Base-by-base conservation (phyloP, 1,140 invertebrate genomes). In the Bombus impatiens region DNA sequence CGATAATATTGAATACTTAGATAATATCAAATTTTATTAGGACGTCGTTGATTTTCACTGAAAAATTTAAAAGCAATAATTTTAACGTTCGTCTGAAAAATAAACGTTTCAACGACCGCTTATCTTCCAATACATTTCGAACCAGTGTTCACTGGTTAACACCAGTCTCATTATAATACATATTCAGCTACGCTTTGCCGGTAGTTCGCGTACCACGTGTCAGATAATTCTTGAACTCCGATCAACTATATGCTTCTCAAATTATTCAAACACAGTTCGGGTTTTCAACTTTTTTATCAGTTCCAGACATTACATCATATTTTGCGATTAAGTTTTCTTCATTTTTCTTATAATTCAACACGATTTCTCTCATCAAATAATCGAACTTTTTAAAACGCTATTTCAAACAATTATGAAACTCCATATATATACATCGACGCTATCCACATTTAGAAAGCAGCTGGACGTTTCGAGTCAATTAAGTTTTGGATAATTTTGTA, bases 151-250 rank as follows among this genome's bases (percentile, higher is more conserved):
- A 72, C 68, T 80, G 35, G 68, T 85, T 72, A 84, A 72, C 57
- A 3, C 37, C 57, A 15, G 37, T 74, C 1, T 42, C 15, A 44
- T 35, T 74, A 65, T 65, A 85, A 85, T 72, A n/a, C 53, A 40
- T 22, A 32, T 53, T 53, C 8, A 44, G 10, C 22, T 59, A 47
- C 3, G 28, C 15, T 47, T 47, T 22, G 40, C 25, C 25, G 42
- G 67, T 79, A 37, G 42, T n/a, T 6, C 35, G 35, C 2, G n/a
- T 47, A 80, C 25, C 67, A 74, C 68, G 35, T 65, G 83, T 79
- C 68, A 79, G 67, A 84, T 84, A 84, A 79, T 59, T 71, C 67
- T 72, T 84, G 53, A 79, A 79, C 77, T 79, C 53, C 53, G 65
- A 84, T 72, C 77, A 78, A n/a, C 18, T 35, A 22, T 35, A 59